Base-by-base conservation (phyloP, 2,797 vertebrate genomes). In the Sebastes kiyomatsui region DNA sequence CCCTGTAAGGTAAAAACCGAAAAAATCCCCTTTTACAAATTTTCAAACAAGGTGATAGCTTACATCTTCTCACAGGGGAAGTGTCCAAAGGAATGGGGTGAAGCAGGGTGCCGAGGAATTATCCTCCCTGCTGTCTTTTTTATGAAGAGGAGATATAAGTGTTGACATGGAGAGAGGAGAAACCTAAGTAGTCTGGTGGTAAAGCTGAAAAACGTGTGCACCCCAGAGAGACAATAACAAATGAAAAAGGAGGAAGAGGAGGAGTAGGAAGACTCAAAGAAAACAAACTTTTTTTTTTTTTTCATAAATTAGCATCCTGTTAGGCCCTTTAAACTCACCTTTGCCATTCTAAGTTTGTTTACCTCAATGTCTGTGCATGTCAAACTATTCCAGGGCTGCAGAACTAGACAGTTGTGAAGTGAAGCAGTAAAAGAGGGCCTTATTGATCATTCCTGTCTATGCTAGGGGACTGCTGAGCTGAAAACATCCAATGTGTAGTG, bases 361-460 rank as follows among this genome's bases (percentile, higher is more conserved):
- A 87, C 87, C 78, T 88, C 86, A 64, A 67, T 81, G 75, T 88
- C 54, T 86, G 75, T 88, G 85, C 81, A 71, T 89, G 92, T 94
- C 89, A 91, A 88, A 85, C 78, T 82, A 80, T 92, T 87, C 70
- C 65, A 72, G 28, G 75, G 90, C 87, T 86, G 85, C 77, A 74
- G 76, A 79, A 90, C 76, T 75, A 91, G 93, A 93, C 90, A 87
- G 84, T 61, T 90, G 95, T 93, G 94, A 94, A 94, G 92, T 92
- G 92, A 93, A 93, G 94, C 94, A 85, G 90, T 83, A 93, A 95
- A 95, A 94, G 86, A 92, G 90, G 82, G 82, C 35, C 88, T 86
- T 94, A 96, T 96, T 90, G 95, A 96, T 96, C 94, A 91, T 84
- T 87, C 79, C 77, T 86, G 88, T 91, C 91, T 87, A 84, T 88